These are phyloP conservation scores for Nasalis larvatus DNA, from an alignment of 2,113 vertebrate species.

Conservation along the genomic window DNA sequence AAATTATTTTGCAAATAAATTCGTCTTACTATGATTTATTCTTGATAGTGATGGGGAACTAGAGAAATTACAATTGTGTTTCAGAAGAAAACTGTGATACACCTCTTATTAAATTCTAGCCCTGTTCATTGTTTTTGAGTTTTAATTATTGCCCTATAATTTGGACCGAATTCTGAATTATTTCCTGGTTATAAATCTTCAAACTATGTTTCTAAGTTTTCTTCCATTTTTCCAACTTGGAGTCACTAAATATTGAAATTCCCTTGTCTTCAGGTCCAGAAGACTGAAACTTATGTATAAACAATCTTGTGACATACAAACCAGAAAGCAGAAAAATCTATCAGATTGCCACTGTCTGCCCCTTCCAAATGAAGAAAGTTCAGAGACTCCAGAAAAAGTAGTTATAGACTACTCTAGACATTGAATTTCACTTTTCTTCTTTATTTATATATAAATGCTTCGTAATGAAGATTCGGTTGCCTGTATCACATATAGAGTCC, in stretches of 20 bases:
- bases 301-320: background rate
- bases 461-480: background rate
- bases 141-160: background rate
- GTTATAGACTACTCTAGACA: background rate
- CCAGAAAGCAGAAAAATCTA: background rate
- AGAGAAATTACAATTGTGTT: background rate
- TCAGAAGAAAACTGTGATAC: background rate
- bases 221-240: background rate
- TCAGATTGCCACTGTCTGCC: background rate
- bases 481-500: background rate
- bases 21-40: background rate
- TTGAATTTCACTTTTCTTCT: background rate
- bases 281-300: background rate
- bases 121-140: background rate
- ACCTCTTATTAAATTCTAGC: background rate
- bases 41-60: background rate
- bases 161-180: background rate
- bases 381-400: background rate
- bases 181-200: background rate
- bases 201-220: background rate
- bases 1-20: background rate
- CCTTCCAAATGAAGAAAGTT: background rate
- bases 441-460: background rate
- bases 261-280: background rate
- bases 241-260: background rate